Evolutionary conservation across 2,888 invertebrate species (phyloP), one percentile per base, ranked within the genome.

Genomic region (Dasysyrphus tricinctus): DNA sequence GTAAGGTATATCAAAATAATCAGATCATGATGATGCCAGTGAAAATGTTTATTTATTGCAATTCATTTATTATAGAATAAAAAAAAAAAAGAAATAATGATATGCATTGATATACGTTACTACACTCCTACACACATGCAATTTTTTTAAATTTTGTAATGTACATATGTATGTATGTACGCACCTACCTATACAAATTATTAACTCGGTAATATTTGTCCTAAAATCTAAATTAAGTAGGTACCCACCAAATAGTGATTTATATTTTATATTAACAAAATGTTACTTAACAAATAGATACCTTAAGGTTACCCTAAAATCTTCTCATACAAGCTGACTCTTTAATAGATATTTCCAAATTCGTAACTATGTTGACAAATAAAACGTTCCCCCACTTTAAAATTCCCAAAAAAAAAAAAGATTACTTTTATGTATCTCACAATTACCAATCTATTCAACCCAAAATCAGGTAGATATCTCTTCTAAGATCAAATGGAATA

Each of bases 401-500:
- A 61, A 54, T 56, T 11, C 37, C 29, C 29, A 77, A 47, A 72
- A 19, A 39, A 63, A 42, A 54, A 51, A 39, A 56, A 65, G 56
- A 76, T 76, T 67, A 73, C 67, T 70, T 79, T 69, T 70, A 73
- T 85, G 77, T 74, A 81, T 77, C 77, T 57, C 65, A 67, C 77
- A 85, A 85, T 85, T 85, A 85, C 77, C 39, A 67, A 73, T 49
- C 61, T 80, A 59, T 61, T 65, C 29, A 65, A 79, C 39, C 39
- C 49, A 75, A 49, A 77, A 70, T 19, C 69, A 77, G 85, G 85
- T 61, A 61, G 61, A 42, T 24, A 81, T 81, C 80, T 77, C 72
- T 49, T 70, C 73, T 70, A 73, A 51, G 51, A 67, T 85, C 73
- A 74, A 84, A 77, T 74, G 67, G 81, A 81, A 85, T 80, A 85